Conservation (phyloP, 2,797 vertebrate species). For the Amblyopsis hoosieri region DNA sequence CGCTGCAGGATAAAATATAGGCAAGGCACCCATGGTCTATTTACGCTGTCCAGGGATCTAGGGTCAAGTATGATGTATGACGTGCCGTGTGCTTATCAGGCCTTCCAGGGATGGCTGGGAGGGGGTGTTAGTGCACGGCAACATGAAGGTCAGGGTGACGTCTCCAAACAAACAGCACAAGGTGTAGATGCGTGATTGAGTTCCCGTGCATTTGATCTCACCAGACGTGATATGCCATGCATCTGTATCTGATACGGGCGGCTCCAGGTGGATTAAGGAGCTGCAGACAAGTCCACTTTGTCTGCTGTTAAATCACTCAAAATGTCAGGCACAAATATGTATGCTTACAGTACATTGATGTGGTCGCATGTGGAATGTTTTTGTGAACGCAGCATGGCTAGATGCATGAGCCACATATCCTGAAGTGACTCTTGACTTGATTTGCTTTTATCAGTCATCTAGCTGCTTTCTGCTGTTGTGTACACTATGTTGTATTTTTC, state of each 20-base stretch:
- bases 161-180: constrained; percentile 55
- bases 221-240: constrained; percentile 45
- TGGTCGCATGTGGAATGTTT: too few relatives aligned
- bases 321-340: too few relatives aligned
- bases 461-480: too few relatives aligned
- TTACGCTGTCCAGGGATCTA: constrained; percentile 61
- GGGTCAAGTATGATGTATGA: constrained; percentile 78
- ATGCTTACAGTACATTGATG: too few relatives aligned
- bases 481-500: too few relatives aligned
- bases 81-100: constrained; percentile 76
- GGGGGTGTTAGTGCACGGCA: constrained; percentile 45
- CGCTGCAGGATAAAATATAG: constrained; percentile 48
- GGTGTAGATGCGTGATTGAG: constrained; percentile 37
- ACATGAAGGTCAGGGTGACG: constrained; percentile 75
- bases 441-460: too few relatives aligned
- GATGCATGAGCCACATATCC: too few relatives aligned
- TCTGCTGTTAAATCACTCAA: too few relatives aligned
- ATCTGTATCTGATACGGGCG: constrained; percentile 65
- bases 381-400: too few relatives aligned
- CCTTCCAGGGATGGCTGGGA: constrained; percentile 62
- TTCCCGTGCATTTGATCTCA: constrained; percentile 56
- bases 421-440: too few relatives aligned
- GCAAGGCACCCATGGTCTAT: constrained; percentile 39
- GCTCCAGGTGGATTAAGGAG: neutral
- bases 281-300: too few relatives aligned